These are phyloP conservation scores for Chalcosyrphus nemorum DNA, from an alignment of 2,888 invertebrate genomes.

Conservation along the genomic window DNA sequence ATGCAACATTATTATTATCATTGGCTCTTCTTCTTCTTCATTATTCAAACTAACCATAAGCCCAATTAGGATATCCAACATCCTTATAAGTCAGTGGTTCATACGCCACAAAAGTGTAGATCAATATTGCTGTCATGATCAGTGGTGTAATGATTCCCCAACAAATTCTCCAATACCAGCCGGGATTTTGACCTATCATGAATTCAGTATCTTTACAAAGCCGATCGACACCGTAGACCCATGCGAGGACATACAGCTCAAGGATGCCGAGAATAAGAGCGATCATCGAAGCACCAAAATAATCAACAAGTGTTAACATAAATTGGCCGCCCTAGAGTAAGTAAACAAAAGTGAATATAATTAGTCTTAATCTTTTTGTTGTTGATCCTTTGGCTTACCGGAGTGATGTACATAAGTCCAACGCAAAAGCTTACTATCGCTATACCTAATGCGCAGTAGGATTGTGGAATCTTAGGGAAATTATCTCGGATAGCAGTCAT, in stretches of 20 bases:
- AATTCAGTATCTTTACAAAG: slow-evolving; percentile 89
- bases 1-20: neutral
- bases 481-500: slow-evolving; percentile 83
- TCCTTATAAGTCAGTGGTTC: slow-evolving; percentile 85
- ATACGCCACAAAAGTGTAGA: slow-evolving; percentile 87
- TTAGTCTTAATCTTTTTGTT: neutral
- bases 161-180: slow-evolving; percentile 90
- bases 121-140: slow-evolving; percentile 87
- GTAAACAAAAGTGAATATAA: too few relatives aligned
- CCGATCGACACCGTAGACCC: slow-evolving; percentile 88
- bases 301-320: slow-evolving; percentile 88
- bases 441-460: slow-evolving; percentile 83
- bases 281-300: slow-evolving; percentile 89
- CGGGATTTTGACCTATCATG: slow-evolving; percentile 88
- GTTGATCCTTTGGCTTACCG: slow-evolving; percentile 82
- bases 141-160: slow-evolving; percentile 90
- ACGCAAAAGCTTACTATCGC: slow-evolving; percentile 83
- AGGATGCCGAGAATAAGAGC: slow-evolving; percentile 86
- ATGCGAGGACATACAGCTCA: slow-evolving; percentile 87
- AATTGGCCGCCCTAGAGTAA: slow-evolving; percentile 87
- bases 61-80: slow-evolving; percentile 85
- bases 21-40: too few relatives aligned
- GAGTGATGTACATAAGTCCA: slow-evolving; percentile 86
- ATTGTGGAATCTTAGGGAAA: slow-evolving; percentile 82
- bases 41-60: slow-evolving; percentile 84